Percentiles rank a stretch among this genome's conserved stretches.
These are phyloP conservation scores for Lithophane semibrunnea DNA, from an alignment of 2,888 invertebrate species.

Conservation along the genomic window DNA sequence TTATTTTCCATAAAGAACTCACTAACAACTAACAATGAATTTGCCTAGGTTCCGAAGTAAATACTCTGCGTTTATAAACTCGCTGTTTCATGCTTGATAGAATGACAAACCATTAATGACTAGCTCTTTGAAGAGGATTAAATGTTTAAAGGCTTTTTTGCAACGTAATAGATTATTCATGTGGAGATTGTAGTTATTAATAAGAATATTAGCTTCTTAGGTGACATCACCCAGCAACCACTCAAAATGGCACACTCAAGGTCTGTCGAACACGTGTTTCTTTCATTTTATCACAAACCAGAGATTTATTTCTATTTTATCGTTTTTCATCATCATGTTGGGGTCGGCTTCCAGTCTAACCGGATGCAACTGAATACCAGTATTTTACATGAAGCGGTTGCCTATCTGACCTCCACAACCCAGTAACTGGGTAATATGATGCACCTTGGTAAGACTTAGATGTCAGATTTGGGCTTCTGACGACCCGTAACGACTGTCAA, in stretches of 20 bases:
- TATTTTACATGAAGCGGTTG: too few species aligned
- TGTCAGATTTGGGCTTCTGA: too few species aligned
- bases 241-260: slow-evolving; percentile 28
- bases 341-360: too few species aligned
- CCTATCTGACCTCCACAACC: too few species aligned
- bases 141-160: slow-evolving; percentile 19
- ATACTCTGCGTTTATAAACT: neutral
- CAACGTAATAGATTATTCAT: slow-evolving; percentile 28
- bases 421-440: too few species aligned
- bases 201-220: slow-evolving; percentile 14
- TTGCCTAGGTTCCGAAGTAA: neutral
- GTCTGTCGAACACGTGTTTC: slow-evolving; percentile 17
- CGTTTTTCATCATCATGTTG: neutral
- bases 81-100: slow-evolving; percentile 9
- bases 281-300: neutral
- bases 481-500: too few species aligned
- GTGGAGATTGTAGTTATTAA: neutral
- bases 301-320: neutral
- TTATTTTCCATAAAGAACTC: slow-evolving; percentile 14
- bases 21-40: neutral
- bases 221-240: slow-evolving; percentile 35
- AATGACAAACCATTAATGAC: slow-evolving; percentile 2
- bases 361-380: too few species aligned
- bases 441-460: too few species aligned
- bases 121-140: neutral